Percentiles rank a stretch among this genome's conserved stretches.
These are phyloP conservation scores for Cylloceria caligata DNA, from an alignment of 2,888 invertebrate species.

Conservation along the genomic window DNA sequence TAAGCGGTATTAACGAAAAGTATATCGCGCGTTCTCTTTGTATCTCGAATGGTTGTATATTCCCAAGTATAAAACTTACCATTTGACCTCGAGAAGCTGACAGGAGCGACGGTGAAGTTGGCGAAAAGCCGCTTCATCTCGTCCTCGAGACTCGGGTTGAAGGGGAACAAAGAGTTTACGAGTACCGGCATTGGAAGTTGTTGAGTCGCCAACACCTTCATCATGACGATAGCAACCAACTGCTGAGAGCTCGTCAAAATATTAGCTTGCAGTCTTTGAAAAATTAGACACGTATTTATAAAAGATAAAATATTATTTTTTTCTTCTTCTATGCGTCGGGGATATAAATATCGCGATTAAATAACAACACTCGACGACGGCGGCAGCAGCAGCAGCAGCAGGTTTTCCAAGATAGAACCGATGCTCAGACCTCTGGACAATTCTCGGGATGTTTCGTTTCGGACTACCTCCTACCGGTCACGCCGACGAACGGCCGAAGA, in stretches of 20 bases:
- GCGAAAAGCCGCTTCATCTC: constrained; percentile 78
- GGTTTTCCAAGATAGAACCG: constrained; percentile 44
- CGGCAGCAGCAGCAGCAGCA: too few relatives aligned
- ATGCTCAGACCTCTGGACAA: constrained; percentile 40
- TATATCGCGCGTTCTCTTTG: neutral
- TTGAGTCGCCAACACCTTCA: constrained; percentile 64
- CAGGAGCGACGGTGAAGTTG: constrained; percentile 64
- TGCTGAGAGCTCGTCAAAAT: neutral
- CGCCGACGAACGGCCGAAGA: neutral
- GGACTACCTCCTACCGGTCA: constrained; percentile 38
- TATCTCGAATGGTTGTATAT: neutral
- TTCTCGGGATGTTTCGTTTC: constrained; percentile 27
- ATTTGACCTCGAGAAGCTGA: constrained; percentile 56
- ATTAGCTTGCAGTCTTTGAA: neutral
- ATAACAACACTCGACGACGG: constrained; percentile 28
- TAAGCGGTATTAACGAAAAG: neutral
- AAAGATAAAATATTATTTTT: neutral
- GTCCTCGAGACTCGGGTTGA: constrained; percentile 80
- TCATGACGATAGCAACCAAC: constrained; percentile 41
- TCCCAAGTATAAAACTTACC: constrained; percentile 70
- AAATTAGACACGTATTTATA: neutral
- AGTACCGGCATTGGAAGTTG: constrained; percentile 70
- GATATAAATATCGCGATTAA: neutral
- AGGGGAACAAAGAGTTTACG: constrained; percentile 76
- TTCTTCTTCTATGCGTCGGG: neutral